Percentiles rank a stretch among this genome's conserved stretches.
Conservation (phyloP, 2,113 vertebrate genomes). For the Sporophila hypoxantha region DNA sequence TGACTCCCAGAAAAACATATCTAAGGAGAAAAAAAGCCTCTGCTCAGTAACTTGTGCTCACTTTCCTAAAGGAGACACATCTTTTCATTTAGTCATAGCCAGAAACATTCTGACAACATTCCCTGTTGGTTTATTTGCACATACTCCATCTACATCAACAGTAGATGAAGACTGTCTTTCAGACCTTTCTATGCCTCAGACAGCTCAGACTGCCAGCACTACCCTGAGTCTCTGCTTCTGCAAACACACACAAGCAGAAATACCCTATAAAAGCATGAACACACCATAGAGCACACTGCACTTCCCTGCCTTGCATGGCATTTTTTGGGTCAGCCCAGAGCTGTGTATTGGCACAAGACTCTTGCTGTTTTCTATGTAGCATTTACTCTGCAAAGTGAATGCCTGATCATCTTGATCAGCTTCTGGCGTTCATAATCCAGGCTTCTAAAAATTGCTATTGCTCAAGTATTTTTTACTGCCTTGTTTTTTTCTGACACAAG, state of each 20-base stretch:
- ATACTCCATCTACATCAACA: background rate
- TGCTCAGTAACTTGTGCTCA: background rate
- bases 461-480: background rate
- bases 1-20: background rate
- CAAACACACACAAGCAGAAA: background rate
- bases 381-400: background rate
- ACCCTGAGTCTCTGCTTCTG: background rate
- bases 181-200: background rate
- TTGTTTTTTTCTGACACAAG: background rate
- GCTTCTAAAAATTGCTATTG: background rate
- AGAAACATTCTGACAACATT: background rate
- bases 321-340: background rate
- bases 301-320: too few relatives aligned
- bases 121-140: background rate
- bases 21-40: background rate
- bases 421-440: background rate
- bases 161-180: background rate
- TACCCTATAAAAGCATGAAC: fast-evolving
- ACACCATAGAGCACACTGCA: fast-evolving
- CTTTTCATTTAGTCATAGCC: background rate
- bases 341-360: background rate
- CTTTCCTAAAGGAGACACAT: background rate
- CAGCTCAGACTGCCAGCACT: background rate
- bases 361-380: background rate
- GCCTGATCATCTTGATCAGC: background rate